Percentiles rank a stretch among this genome's conserved stretches.
These are phyloP conservation scores for Falco columbarius DNA, from an alignment of 2,797 vertebrate genomes.

Conservation along the genomic window DNA sequence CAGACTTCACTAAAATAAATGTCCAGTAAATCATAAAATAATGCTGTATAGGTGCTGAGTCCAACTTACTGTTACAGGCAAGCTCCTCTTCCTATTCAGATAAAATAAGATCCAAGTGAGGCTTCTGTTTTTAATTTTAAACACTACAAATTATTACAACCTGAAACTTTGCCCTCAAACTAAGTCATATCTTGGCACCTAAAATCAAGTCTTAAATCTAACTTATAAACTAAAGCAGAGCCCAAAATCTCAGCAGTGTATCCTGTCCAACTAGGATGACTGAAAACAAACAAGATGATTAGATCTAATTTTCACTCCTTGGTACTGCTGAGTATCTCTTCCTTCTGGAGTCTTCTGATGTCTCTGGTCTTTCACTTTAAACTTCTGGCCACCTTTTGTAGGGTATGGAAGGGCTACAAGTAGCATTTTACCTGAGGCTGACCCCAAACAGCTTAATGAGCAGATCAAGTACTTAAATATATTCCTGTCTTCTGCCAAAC, in stretches of 20 bases:
- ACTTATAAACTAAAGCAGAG: conserved; percentile 5
- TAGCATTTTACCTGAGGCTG: neutral
- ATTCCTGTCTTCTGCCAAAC: neutral
- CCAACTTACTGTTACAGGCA: conserved; percentile 35
- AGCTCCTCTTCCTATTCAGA: conserved; percentile 6
- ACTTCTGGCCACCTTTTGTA: neutral
- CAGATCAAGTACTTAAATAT: neutral
- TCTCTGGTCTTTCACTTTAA: neutral
- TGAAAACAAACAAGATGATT: neutral
- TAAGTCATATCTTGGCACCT: conserved; percentile 21
- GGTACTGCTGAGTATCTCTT: neutral
- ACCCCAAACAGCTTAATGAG: neutral
- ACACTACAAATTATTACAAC: neutral
- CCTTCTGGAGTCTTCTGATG: neutral
- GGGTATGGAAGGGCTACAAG: neutral
- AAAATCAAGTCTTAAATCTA: neutral
- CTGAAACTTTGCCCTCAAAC: conserved; percentile 19
- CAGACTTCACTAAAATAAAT: conserved; percentile 49
- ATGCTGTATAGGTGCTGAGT: conserved; percentile 54
- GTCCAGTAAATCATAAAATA: conserved; percentile 66
- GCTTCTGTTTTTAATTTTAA: conserved; percentile 41
- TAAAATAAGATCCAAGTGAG: neutral
- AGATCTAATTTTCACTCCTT: neutral
- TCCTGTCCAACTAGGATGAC: neutral
- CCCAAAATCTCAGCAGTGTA: neutral